Evolutionary conservation across 1,140 invertebrate species (phyloP).

Genomic region (Panagrolaimus sp.): DNA sequence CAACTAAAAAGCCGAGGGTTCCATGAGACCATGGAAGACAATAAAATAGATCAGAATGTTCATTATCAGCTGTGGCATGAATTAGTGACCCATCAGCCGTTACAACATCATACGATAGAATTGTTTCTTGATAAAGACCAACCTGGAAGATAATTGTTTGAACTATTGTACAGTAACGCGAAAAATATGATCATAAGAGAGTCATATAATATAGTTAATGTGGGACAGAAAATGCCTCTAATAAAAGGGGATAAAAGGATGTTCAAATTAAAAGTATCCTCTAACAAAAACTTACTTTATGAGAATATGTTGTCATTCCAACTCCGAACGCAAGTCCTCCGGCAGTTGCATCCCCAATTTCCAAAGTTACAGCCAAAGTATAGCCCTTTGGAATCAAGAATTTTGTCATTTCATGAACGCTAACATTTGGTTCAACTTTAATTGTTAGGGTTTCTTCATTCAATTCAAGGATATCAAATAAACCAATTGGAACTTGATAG

Average conservation of each 20-base stretch:
- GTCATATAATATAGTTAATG: too few species aligned
- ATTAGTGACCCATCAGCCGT: slow-evolving; percentile 63
- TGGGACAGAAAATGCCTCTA: too few species aligned
- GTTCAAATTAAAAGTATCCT: too few species aligned
- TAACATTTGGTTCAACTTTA: slow-evolving; percentile 64
- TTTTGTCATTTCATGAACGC: slow-evolving; percentile 64
- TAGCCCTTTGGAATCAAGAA: slow-evolving; percentile 64
- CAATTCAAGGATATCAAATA: slow-evolving; percentile 64
- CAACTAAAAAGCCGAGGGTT: slow-evolving; percentile 65
- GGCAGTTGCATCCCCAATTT: slow-evolving; percentile 64
- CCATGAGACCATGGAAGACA: slow-evolving; percentile 66
- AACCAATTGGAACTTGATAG: slow-evolving; percentile 66
- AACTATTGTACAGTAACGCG: too few species aligned
- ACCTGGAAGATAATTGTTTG: too few species aligned
- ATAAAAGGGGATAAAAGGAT: too few species aligned
- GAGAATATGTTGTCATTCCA: slow-evolving; percentile 63
- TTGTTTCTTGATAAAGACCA: slow-evolving; percentile 65
- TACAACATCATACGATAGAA: slow-evolving; percentile 64
- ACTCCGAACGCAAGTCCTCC: slow-evolving; percentile 65
- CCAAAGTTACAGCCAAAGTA: slow-evolving; percentile 65
- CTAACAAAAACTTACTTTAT: slow-evolving; percentile 58
- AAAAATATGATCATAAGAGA: too few species aligned
- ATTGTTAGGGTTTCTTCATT: slow-evolving; percentile 63
- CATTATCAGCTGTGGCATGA: slow-evolving; percentile 61
- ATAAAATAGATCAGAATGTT: slow-evolving; percentile 63